Base-by-base conservation (phyloP, 2,888 invertebrate genomes). In the Liodrosophila aerea region DNA sequence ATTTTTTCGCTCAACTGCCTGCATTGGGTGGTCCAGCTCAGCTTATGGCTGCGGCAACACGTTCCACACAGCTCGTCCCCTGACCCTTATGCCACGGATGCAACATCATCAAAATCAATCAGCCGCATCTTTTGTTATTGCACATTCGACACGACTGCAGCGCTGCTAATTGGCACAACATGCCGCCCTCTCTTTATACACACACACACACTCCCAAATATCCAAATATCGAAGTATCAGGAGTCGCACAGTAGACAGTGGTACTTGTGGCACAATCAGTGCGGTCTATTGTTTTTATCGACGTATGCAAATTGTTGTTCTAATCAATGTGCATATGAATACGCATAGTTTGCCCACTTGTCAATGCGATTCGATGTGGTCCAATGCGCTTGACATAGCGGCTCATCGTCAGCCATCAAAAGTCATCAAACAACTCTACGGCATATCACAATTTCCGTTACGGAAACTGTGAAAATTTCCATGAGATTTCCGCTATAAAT, bases 11-110 rank as follows among this genome's bases (percentile, higher is more conserved):
- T 33, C 29, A 12, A 34, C 66, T 61, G 57, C 49, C 64, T 56
- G 56, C 66, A 76, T 83, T 77, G 85, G 78, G 78, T 78, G 78
- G 77, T 77, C 77, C 67, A 41, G 30, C 29, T 3, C 9, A 29
- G 15, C 16, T 22, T 29, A 29, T 37, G 27, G n/a, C n/a, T n/a
- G n/a, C n/a, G 29, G 8, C 9, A 13, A 64, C 82, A 76, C 78
- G 76, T 76, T 64, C 81, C 43, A 52, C 15, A 18, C 15, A 12
- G 30, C 47, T 50, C 13, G 15, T 4, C n/a, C 13, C 13, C 34
- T 8, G 31, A 65, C 84, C 84, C 77, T 67, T 61, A 84, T 84
- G 59, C 43, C 37, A 46, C n/a, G 49, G 64, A 22, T 44, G 66
- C 68, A 54, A 27, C 49, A 57, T 40, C 64, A 73, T 61, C 52